A percentile compares a stretch with the other conserved stretches of the same genome.
phyloP scores from a whole-genome alignment of 2,113 vertebrate species.

The Plestiodon gilberti region DNA sequence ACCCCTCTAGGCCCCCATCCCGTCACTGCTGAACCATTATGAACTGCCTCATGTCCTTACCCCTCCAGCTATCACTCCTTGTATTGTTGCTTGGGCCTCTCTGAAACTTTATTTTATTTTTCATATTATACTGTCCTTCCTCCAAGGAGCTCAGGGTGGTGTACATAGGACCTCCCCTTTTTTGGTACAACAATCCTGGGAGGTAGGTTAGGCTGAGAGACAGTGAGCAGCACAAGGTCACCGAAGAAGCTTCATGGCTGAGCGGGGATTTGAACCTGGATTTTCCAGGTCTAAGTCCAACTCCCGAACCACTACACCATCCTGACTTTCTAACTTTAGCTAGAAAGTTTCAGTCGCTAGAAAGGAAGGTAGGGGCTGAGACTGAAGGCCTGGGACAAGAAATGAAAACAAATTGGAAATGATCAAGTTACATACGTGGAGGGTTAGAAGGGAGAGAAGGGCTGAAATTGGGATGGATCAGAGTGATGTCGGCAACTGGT shows the following conservation, averaged over 20 bases:
- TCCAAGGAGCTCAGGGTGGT: too few species aligned
- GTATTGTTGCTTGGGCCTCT: neutral
- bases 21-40: neutral
- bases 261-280: too few species aligned
- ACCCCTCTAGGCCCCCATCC: neutral
- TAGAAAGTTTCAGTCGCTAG: neutral
- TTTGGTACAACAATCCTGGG: too few species aligned
- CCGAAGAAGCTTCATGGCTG: too few species aligned
- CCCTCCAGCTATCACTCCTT: neutral
- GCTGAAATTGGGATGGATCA: neutral
- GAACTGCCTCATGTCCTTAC: neutral
- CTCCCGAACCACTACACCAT: too few species aligned
- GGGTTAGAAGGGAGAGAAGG: neutral
- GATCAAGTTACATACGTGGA: neutral
- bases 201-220: too few species aligned
- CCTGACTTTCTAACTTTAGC: too few species aligned
- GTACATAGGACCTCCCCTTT: too few species aligned
- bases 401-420: neutral
- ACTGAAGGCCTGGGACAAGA: neutral
- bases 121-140: too few species aligned
- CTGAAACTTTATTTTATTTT: neutral
- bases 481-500: neutral
- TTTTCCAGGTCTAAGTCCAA: too few species aligned
- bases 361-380: neutral
- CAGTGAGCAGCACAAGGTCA: too few species aligned